Evolutionary conservation across 2,113 vertebrate genomes (phyloP).

Genomic region (Cololabis saira): DNA sequence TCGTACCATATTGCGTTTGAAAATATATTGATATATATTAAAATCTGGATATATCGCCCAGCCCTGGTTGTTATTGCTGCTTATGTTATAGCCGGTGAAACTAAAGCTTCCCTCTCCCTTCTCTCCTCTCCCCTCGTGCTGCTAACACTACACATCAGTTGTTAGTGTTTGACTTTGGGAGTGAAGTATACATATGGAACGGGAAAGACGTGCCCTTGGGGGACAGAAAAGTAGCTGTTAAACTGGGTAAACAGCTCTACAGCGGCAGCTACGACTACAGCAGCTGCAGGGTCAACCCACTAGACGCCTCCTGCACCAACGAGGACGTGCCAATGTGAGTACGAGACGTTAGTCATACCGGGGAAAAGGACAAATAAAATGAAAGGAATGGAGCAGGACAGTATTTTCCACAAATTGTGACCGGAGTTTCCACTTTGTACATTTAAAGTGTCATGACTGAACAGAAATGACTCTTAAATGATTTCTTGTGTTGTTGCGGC

Average conservation of each 20-base stretch:
- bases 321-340: constrained; percentile 76
- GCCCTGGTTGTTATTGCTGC: not conserved
- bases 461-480: not conserved
- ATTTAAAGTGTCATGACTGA: not conserved
- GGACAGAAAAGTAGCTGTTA: constrained; percentile 83
- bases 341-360: not conserved
- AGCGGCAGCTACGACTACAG: constrained; percentile 81
- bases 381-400: not conserved
- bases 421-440: not conserved
- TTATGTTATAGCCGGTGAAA: not conserved
- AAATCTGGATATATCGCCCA: too few species aligned
- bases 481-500: constrained; percentile 28
- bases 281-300: constrained; percentile 80
- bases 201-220: constrained; percentile 83
- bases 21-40: too few species aligned
- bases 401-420: not conserved
- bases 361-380: not conserved
- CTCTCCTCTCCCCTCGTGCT: not conserved
- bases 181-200: constrained; percentile 85
- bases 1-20: too few species aligned
- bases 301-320: constrained; percentile 74
- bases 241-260: constrained; percentile 84
- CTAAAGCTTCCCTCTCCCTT: not conserved
- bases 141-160: constrained; percentile 63
- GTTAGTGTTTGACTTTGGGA: constrained; percentile 85